Percentiles rank a stretch among this genome's conserved stretches.
These are phyloP conservation scores for Pristionchus fissidentatus DNA, from an alignment of 2,888 invertebrate genomes.

Conservation along the genomic window DNA sequence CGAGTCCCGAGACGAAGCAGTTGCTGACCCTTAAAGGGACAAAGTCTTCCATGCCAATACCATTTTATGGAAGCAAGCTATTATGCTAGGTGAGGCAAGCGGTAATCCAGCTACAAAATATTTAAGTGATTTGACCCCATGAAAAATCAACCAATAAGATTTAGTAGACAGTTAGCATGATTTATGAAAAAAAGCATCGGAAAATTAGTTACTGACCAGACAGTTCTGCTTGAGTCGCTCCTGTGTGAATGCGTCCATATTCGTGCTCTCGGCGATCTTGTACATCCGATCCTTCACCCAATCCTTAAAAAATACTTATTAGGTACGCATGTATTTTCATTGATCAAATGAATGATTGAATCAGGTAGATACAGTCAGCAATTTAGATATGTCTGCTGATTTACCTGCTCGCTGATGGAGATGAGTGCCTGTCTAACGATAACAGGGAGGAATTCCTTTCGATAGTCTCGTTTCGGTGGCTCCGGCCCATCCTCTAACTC, in stretches of 20 bases:
- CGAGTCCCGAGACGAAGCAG: slow-evolving; percentile 67
- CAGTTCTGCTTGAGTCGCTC: slow-evolving; percentile 61
- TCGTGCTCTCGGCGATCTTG: slow-evolving; percentile 55
- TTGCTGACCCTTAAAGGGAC: slow-evolving; percentile 62
- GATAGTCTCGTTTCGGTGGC: not conserved
- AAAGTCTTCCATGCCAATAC: not conserved
- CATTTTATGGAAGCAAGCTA: not conserved
- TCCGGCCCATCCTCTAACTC: not conserved
- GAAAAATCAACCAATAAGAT: too few relatives aligned
- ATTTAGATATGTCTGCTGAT: not conserved
- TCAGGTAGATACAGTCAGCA: not conserved
- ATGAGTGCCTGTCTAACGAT: slow-evolving; percentile 19
- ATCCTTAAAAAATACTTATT: slow-evolving; percentile 71
- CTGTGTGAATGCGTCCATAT: slow-evolving; percentile 60
- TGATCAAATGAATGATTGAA: not conserved
- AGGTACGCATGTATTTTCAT: not conserved
- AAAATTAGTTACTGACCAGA: slow-evolving; percentile 49
- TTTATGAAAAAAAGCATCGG: not conserved
- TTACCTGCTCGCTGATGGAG: slow-evolving; percentile 15
- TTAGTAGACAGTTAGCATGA: too few relatives aligned
- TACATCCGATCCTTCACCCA: slow-evolving; percentile 71
- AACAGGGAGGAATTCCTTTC: slow-evolving; percentile 35
- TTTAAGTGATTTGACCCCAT: too few relatives aligned
- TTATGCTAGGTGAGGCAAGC: too few relatives aligned
- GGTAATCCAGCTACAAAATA: too few relatives aligned